Base-by-base conservation (phyloP, 2,888 invertebrate genomes). In the Dexiosoma caninum region DNA sequence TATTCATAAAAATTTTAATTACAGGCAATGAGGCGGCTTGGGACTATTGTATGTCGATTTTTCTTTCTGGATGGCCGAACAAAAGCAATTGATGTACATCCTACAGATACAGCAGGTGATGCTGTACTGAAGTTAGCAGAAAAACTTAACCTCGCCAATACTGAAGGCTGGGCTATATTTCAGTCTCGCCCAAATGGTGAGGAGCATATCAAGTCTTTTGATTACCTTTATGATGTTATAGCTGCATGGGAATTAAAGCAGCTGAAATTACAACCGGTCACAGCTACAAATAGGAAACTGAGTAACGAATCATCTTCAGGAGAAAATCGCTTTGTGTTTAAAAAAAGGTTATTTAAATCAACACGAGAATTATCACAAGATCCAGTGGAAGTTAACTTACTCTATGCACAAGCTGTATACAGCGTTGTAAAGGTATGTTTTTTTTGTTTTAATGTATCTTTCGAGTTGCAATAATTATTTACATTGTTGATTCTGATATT, bases 91-190 rank as follows among this genome's bases (percentile, higher is more conserved):
- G 97, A 97, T 89, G 96, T 98, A 23, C 97, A 97, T 91, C 97
- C 98, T 0, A 96, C 96, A 0, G 97, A 98, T 89, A 97, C 97
- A 2, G 97, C 97, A 0, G 94, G 95, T 21, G 97, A 97, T 86
- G 97, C 97, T 0, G 95, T 97, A 2, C 93, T 94, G 2, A 95
- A 97, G 84, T 91, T 98, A 30, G 97, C 97, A 0, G 96, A 97
- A 89, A 96, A 97, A 89, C 92, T 96, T 62, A 96, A 95, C 27
- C 92, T 98, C 21, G 92, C 94, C 53, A 94, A 95, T 69, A 91
- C 96, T 16, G 96, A 97, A 83, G 98, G 98, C 67, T 98, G 98
- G 98, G 97, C 98, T 0, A 95, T 98, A 82, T 98, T 97, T 90
- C 95, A 97, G 90, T 95, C 96, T 86, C 92, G 96, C 5, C 95